These are phyloP conservation scores for Elysia chlorotica DNA, from an alignment of 1,140 invertebrate species.

Conservation along the genomic window DNA sequence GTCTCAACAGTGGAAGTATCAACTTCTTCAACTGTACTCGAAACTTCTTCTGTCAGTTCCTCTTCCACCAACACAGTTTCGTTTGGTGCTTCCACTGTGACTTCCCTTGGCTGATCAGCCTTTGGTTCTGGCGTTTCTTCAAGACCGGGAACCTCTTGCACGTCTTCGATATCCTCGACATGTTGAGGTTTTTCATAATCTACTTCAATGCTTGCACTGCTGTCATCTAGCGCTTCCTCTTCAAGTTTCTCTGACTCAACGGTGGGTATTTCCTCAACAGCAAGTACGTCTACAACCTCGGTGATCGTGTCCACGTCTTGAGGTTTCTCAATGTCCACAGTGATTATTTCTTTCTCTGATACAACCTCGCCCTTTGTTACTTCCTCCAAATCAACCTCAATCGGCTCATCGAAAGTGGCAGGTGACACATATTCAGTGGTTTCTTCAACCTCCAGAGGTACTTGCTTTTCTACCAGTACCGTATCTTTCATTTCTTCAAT, in stretches of 20 bases:
- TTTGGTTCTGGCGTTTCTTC: constrained; percentile 25
- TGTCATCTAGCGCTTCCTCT: constrained; percentile 22
- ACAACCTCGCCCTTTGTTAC: constrained; percentile 22
- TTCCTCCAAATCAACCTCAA: constrained; percentile 20
- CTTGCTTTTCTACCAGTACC: constrained; percentile 18
- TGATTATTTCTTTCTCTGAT: constrained; percentile 19
- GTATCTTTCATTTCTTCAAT: constrained; percentile 20
- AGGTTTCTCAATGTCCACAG: constrained; percentile 18
- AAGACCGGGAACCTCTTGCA: neutral
- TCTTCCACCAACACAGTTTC: constrained; percentile 25
- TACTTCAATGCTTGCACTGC: constrained; percentile 19
- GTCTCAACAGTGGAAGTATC: constrained; percentile 13
- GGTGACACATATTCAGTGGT: constrained; percentile 13
- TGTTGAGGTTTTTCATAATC: constrained; percentile 12
- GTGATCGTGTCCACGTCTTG: constrained; percentile 11
- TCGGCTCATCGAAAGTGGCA: constrained; percentile 1
- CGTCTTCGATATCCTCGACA: constrained; percentile 3
- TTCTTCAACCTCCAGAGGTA: constrained; percentile 20
- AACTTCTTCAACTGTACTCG: neutral
- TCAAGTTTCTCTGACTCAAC: constrained; percentile 8
- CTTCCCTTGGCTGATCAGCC: constrained; percentile 23
- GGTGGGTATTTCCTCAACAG: constrained; percentile 6
- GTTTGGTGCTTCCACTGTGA: constrained; percentile 13
- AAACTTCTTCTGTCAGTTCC: constrained; percentile 24
- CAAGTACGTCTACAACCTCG: constrained; percentile 9